Evolutionary conservation across 2,113 vertebrate genomes (phyloP).

Genomic region (Barbus barbus): DNA sequence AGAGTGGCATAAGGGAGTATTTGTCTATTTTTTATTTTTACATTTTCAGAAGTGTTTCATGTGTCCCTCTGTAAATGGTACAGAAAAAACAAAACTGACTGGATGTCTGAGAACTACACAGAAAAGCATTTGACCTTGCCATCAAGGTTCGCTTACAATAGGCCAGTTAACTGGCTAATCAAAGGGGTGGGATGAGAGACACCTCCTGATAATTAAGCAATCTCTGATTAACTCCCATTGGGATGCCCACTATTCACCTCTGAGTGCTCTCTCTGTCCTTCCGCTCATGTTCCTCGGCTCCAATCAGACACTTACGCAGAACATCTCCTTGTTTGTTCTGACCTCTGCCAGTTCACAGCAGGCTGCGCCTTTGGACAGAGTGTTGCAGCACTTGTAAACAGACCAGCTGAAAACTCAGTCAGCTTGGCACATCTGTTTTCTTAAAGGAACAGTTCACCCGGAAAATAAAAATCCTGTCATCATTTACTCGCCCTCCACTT

Average conservation of each 20-base stretch:
- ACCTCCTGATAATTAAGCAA: conserved; percentile 61
- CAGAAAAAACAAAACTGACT: not conserved
- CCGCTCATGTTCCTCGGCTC: not conserved
- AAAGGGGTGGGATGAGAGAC: conserved; percentile 52
- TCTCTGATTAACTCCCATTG: conserved; percentile 62
- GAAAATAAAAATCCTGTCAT: not conserved
- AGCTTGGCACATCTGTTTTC: not conserved
- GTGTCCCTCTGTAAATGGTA: not conserved
- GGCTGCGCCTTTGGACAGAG: not conserved
- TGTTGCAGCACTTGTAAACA: not conserved
- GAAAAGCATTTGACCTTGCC: conserved; percentile 59
- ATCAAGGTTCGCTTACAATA: conserved; percentile 52
- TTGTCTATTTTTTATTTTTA: not conserved
- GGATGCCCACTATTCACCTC: conserved; percentile 25
- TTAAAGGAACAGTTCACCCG: not conserved
- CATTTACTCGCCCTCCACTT: not conserved
- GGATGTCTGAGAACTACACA: conserved; percentile 35
- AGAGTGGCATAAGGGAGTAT: not conserved
- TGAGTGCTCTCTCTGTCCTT: conserved; percentile 2
- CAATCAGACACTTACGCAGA: not conserved
- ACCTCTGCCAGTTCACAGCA: conserved; percentile 5
- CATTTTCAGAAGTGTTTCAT: not conserved
- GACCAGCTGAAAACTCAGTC: not conserved
- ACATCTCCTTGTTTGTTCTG: not conserved
- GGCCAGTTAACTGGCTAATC: conserved; percentile 58